Evolutionary conservation across 1,140 invertebrate genomes (phyloP), one percentile per base, ranked within the genome.

Genomic region (Nasonia vitripennis): DNA sequence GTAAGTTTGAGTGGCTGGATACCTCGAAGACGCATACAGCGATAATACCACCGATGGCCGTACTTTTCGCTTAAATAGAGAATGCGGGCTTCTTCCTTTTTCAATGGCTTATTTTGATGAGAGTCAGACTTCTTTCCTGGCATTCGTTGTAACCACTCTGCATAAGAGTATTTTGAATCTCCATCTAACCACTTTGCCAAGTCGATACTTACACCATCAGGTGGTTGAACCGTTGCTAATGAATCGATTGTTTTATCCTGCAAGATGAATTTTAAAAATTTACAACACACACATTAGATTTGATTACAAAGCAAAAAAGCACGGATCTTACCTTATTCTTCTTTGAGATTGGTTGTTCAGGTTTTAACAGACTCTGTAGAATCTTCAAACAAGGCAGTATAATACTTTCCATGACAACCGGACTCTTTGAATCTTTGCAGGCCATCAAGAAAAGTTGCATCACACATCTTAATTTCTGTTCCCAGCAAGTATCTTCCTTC

Each of bases 401-500:
- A 1, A 97, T 94, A 70, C 95, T 95, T 88, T 97, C 96, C 94
- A 97, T 96, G 0, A 97, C 95, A 17, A 96, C 94, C 2, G 97
- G 96, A 90, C 95, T 96, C 86, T 95, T 95, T 0, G 94, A 95
- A 88, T 96, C 95, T 88, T 95, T 95, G 87, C 94, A 97, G 81
- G 95, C 96, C 93, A 96, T 95, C 70, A 97, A 91, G 89, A 98
- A 98, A 41, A 98, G 91, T 81, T 96, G 95, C 94, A 99, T 97
- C 31, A 99, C 96, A 90, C 97, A 98, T 68, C 97, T 95, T 0
- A 99, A 93, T 90, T 98, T 97, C 82, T 97, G 96, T 92, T 99
- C 98, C 98, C 98, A 99, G 91, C 98, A 99, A 0, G 96, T 95
- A 89, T 99, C 98, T 90, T 99, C 97, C 87, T 98, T 97, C 87